Evolutionary conservation across 2,113 vertebrate genomes (phyloP).

Genomic region (Hippolais icterina): DNA sequence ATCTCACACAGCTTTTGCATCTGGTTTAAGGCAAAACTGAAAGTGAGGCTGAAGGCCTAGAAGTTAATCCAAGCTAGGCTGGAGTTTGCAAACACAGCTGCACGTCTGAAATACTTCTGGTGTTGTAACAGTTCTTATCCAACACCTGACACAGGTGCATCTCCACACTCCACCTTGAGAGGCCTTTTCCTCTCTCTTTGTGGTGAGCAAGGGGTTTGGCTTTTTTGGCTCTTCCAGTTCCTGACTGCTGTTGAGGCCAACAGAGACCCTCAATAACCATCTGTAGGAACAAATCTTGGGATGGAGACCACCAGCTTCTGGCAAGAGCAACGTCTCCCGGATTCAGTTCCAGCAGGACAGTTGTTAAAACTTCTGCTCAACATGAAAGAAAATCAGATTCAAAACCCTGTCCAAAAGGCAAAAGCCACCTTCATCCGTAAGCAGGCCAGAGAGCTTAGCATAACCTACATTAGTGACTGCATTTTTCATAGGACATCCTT

Average conservation of each 20-base stretch:
- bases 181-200: not conserved
- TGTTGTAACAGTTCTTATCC: not conserved
- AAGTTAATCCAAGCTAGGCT: not conserved
- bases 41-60: not conserved
- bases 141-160: not conserved
- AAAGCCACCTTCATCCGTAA: not conserved
- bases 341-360: not conserved
- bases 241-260: not conserved
- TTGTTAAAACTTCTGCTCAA: not conserved
- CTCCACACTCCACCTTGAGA: not conserved
- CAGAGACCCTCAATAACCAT: not conserved
- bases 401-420: not conserved
- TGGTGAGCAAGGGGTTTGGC: not conserved
- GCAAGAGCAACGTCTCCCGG: not conserved
- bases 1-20: constrained; percentile 1
- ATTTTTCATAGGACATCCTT: not conserved
- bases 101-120: not conserved
- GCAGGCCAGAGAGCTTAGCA: not conserved
- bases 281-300: not conserved
- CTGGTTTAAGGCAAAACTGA: constrained; percentile 18
- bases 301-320: not conserved
- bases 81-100: not conserved
- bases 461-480: not conserved
- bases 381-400: not conserved
- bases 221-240: not conserved